Conservation (phyloP, 2,797 vertebrate species). For the Typhlichthys eigenmanni region DNA sequence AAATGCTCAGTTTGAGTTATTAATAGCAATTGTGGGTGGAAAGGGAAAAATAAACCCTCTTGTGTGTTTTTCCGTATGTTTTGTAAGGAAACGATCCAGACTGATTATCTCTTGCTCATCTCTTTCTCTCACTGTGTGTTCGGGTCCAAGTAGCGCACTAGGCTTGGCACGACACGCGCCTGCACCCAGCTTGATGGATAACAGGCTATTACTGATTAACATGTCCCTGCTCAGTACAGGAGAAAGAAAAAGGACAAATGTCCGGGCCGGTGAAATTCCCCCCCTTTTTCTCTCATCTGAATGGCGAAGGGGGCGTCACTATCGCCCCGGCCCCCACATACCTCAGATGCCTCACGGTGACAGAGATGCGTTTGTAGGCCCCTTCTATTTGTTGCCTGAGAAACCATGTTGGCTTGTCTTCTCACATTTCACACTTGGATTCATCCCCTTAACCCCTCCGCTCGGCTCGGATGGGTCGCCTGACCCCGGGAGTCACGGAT, state of each 20-base stretch:
- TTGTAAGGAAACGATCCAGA: constrained; percentile 76
- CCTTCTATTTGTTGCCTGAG: constrained; percentile 76
- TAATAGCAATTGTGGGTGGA: constrained; percentile 74
- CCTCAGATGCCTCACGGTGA: constrained; percentile 51
- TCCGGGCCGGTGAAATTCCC: constrained; percentile 22
- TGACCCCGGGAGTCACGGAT: constrained; percentile 72
- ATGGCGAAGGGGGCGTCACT: constrained; percentile 39
- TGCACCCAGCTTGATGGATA: constrained; percentile 63
- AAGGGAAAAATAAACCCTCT: constrained; percentile 61
- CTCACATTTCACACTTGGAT: constrained; percentile 79
- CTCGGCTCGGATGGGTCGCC: constrained; percentile 55
- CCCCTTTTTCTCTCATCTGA: constrained; percentile 48
- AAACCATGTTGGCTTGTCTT: constrained; percentile 77
- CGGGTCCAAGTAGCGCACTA: constrained; percentile 45
- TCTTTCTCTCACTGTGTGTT: constrained; percentile 47
- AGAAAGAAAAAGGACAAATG: constrained; percentile 13
- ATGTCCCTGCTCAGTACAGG: constrained; percentile 58
- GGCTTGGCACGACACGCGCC: constrained; percentile 48
- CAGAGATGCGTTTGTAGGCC: constrained; percentile 64
- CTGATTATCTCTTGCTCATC: constrained; percentile 72
- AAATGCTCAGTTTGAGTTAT: constrained; percentile 67
- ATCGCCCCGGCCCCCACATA: constrained; percentile 54
- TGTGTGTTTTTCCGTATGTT: constrained; percentile 77
- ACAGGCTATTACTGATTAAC: constrained; percentile 73
- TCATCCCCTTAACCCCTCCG: constrained; percentile 73